Base-by-base conservation (phyloP, 2,113 vertebrate species). In the Mixornis gularis region DNA sequence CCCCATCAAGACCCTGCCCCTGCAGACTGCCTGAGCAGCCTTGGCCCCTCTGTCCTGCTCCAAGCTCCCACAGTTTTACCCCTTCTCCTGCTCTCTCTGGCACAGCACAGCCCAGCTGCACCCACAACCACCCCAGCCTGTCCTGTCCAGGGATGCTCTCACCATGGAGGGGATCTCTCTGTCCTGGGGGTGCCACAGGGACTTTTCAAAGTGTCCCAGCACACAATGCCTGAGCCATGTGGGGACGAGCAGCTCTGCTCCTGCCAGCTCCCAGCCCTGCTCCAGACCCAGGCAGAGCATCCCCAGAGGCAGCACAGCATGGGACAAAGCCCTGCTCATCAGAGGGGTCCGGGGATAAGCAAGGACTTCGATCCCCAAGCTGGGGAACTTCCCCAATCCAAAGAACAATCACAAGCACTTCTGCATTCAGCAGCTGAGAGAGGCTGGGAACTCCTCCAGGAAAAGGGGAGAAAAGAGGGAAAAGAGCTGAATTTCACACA, bases 301-400 rank as follows among this genome's bases (percentile, higher is more conserved):
- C 71, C 66, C 7, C 0, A 26, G 41, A 73, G 22, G 20, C 25
- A 68, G 11, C 36, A n/a, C 0, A 0, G 78, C 63, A 65, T 3
- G 0, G 68, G 27, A 74, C 0, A 0, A 59, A 60, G 5, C 62
- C 44, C 70, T 25, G 44, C 74, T 72, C 2, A 0, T 20, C 66
- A 71, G 36, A 43, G 7, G 25, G 27, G 21, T 29, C 58, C 29
- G 43, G 41, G 68, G 41, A 64, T 7, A 7, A 71, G 58, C 8
- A 6, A 82, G 32, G 79, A 84, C 21, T 17, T 90, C 41, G 34
- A 84, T 71, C 60, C 53, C 62, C 20, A 40, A 25, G 19, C 0
- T 43, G 30, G 38, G 38, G 20, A 38, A 63, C 41, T 89, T 38
- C 86, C 79, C 44, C n/a, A 1, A 1, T 25, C 44, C 78, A 71